A percentile compares a stretch with the other conserved stretches of the same genome.
Conservation (phyloP, 53 echinoderm and acorn worm genomes). For the Crossaster papposus region DNA sequence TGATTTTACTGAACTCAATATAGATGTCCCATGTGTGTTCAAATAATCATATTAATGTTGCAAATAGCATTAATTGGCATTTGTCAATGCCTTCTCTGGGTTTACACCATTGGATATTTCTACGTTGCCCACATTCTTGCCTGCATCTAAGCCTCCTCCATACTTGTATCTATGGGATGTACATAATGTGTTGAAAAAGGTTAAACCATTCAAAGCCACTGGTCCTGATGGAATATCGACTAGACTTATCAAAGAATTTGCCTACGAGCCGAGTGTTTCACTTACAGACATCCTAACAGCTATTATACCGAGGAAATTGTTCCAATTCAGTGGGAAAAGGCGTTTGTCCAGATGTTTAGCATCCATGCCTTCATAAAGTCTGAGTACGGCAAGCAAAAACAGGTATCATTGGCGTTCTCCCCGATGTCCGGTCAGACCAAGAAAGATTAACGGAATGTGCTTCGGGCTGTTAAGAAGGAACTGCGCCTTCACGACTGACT, state of each 20-base stretch:
- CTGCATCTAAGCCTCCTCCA: too few relatives aligned
- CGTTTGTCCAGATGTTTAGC: too few relatives aligned
- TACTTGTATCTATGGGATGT: too few relatives aligned
- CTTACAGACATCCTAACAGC: background rate
- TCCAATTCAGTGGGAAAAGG: slow-evolving; percentile 38
- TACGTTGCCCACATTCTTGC: too few relatives aligned
- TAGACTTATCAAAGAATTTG: too few relatives aligned
- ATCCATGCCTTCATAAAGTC: too few relatives aligned
- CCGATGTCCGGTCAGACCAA: slow-evolving; percentile 43
- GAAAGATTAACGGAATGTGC: slow-evolving; percentile 47
- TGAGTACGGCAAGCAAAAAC: slow-evolving; percentile 2
- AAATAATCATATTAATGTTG: slow-evolving; percentile 8
- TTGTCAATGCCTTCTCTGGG: too few relatives aligned
- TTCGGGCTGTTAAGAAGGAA: slow-evolving; percentile 10
- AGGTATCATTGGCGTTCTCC: slow-evolving; percentile 40
- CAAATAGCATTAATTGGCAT: slow-evolving; percentile 22
- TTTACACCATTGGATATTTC: too few relatives aligned
- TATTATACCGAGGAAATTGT: slow-evolving; percentile 55
- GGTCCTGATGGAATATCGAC: too few relatives aligned
- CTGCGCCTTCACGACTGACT: background rate
- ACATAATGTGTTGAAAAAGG: too few relatives aligned
- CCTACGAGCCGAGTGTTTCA: background rate
- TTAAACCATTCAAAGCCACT: too few relatives aligned
- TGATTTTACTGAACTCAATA: slow-evolving; percentile 14
- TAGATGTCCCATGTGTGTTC: background rate